These are phyloP conservation scores for Guaruba guarouba DNA, from an alignment of 2,113 vertebrate genomes.

Conservation along the genomic window DNA sequence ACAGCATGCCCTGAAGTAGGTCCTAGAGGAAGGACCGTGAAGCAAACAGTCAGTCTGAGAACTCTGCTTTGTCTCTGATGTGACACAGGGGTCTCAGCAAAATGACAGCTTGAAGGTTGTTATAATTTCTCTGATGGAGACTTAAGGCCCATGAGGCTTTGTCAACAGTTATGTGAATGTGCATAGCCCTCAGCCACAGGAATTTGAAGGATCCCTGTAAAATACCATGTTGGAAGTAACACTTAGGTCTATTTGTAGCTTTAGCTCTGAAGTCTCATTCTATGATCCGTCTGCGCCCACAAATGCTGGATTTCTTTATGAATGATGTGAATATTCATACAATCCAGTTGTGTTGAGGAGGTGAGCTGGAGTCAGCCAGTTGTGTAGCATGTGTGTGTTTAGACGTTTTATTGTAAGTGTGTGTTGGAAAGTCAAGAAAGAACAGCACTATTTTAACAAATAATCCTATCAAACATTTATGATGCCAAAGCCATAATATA, in stretches of 20 bases:
- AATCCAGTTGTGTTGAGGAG: neutral
- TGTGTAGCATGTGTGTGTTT: neutral
- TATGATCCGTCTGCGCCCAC: neutral
- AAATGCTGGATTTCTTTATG: neutral
- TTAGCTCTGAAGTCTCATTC: neutral
- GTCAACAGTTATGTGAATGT: neutral
- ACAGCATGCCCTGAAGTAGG: neutral
- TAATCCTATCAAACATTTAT: slow-evolving; percentile 46
- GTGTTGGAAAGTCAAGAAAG: slow-evolving; percentile 39
- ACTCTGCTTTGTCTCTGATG: neutral
- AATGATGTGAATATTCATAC: neutral
- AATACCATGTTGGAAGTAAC: neutral
- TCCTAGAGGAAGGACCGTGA: neutral
- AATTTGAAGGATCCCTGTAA: slow-evolving; percentile 35
- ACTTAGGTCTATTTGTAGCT: neutral
- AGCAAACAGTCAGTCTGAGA: neutral
- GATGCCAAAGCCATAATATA: slow-evolving; percentile 38
- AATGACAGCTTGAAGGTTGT: neutral
- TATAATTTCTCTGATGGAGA: neutral
- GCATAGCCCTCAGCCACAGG: neutral
- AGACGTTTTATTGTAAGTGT: neutral
- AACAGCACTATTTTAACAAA: slow-evolving; percentile 7
- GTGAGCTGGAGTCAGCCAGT: neutral
- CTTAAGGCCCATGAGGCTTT: neutral
- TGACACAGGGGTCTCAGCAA: neutral